phyloP scores from a whole-genome alignment of 2,888 invertebrate species.

The Acrobasis consociella region DNA sequence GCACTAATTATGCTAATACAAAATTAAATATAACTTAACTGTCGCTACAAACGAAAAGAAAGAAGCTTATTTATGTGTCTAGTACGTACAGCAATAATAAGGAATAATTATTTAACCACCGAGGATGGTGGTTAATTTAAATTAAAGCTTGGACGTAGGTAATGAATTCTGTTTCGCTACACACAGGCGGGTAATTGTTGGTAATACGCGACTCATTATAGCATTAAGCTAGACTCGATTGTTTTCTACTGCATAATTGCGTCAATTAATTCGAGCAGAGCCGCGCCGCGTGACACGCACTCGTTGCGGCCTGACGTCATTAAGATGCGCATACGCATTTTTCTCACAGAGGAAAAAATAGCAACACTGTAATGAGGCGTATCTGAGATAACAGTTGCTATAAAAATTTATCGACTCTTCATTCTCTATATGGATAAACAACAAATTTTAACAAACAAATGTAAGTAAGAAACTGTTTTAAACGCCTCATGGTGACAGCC shows the following conservation, averaged over 20 bases:
- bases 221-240: constrained; percentile 64
- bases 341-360: constrained; percentile 56
- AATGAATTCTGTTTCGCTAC: constrained; percentile 56
- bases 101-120: constrained; percentile 31
- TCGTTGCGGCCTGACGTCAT: constrained; percentile 61
- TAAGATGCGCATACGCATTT: constrained; percentile 68
- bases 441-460: constrained; percentile 45
- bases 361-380: constrained; percentile 55
- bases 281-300: constrained; percentile 62
- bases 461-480: constrained; percentile 34
- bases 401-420: constrained; percentile 57
- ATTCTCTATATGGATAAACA: constrained; percentile 50
- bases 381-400: constrained; percentile 54
- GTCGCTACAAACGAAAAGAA: not conserved
- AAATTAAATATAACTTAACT: not conserved
- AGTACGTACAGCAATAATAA: constrained; percentile 17
- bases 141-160: constrained; percentile 46
- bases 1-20: not conserved
- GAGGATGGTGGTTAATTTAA: constrained; percentile 45
- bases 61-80: constrained; percentile 7
- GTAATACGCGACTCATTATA: constrained; percentile 64
- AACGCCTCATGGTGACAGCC: constrained; percentile 32
- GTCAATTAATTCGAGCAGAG: constrained; percentile 74
- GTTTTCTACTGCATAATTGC: constrained; percentile 75
- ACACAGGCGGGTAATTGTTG: constrained; percentile 59